These are phyloP conservation scores for Dasysyrphus tricinctus DNA, from an alignment of 2,888 invertebrate genomes.

Conservation along the genomic window DNA sequence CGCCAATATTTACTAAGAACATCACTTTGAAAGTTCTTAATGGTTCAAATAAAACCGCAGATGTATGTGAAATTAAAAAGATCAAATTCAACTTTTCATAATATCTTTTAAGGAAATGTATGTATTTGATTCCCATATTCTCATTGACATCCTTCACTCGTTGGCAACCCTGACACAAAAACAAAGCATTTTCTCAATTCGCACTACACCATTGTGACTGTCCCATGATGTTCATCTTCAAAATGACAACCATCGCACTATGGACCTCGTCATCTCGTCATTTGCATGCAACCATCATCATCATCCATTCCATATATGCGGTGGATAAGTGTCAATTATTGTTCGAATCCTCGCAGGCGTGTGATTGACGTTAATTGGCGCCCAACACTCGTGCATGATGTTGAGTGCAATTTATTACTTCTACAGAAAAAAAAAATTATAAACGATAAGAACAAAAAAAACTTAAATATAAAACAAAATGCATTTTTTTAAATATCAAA, in stretches of 20 bases:
- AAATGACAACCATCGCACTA: constrained; percentile 22
- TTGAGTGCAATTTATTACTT: constrained; percentile 9
- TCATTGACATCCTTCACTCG: neutral
- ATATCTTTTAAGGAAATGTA: too few relatives aligned
- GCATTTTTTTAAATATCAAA: neutral
- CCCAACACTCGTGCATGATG: constrained; percentile 20
- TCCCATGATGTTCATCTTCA: constrained; percentile 21
- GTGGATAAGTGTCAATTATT: constrained; percentile 68
- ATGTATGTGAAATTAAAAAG: too few relatives aligned
- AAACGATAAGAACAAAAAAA: constrained; percentile 8
- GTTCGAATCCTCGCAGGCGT: constrained; percentile 41
- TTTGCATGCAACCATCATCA: constrained; percentile 57
- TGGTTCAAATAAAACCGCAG: too few relatives aligned
- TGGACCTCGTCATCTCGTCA: constrained; percentile 27
- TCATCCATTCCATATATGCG: constrained; percentile 34
- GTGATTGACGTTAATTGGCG: constrained; percentile 70
- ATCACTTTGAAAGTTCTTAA: too few relatives aligned
- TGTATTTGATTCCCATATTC: too few relatives aligned
- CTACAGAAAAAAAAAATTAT: constrained; percentile 9
- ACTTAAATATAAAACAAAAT: constrained; percentile 4
- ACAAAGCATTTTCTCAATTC: neutral
- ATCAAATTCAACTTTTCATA: too few relatives aligned
- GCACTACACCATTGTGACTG: constrained; percentile 7
- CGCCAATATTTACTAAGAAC: too few relatives aligned
- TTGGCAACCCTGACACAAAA: constrained; percentile 8